Conservation (phyloP, 2,888 invertebrate species). For the Stenoptilia bipunctidactyla region DNA sequence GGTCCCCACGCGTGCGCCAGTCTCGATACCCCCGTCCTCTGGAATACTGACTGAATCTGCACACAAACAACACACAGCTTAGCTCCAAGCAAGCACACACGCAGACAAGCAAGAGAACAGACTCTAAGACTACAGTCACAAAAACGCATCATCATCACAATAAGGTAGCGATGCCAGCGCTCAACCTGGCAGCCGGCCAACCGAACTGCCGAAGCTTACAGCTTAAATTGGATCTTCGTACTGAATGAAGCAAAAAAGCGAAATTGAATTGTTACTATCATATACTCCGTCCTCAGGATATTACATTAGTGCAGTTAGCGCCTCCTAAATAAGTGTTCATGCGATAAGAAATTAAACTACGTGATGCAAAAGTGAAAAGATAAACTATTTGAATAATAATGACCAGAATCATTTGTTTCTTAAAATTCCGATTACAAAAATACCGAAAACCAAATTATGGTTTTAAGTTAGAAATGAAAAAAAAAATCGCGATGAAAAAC, state of each 20-base stretch:
- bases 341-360: conserved; percentile 10
- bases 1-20: conserved; percentile 78
- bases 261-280: conserved; percentile 66
- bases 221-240: conserved; percentile 39
- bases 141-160: conserved; percentile 30
- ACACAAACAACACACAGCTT: conserved; percentile 31
- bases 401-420: conserved; percentile 3
- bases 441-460: no score
- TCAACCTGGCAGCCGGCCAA: conserved; percentile 14
- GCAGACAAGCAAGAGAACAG: neutral
- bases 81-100: conserved; percentile 6
- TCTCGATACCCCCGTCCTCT: conserved; percentile 77
- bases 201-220: conserved; percentile 52
- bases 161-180: no score
- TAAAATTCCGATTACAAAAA: no score
- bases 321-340: conserved; percentile 22
- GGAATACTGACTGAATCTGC: conserved; percentile 72
- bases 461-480: no score
- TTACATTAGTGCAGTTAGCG: conserved; percentile 47
- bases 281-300: conserved; percentile 49
- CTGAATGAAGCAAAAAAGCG: conserved; percentile 61
- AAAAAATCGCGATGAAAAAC: conserved; percentile 21
- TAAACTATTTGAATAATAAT: conserved; percentile 1
- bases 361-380: conserved; percentile 1
- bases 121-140: neutral